Conservation (phyloP, 2,888 invertebrate genomes). For the Drosophila bunnanda region DNA sequence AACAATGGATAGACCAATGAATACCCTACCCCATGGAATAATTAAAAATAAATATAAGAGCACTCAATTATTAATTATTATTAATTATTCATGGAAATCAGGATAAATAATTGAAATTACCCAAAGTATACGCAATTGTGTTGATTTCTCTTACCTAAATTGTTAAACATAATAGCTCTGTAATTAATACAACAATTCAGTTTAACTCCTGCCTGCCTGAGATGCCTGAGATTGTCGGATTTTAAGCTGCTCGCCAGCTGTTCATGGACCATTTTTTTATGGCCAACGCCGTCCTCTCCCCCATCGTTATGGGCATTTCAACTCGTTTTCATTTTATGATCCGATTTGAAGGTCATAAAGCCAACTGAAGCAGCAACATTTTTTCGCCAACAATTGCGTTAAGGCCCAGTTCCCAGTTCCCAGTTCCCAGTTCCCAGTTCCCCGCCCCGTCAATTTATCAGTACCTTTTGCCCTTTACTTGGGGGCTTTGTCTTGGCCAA, state of each 20-base stretch:
- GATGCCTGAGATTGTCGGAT: not conserved
- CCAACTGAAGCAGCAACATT: constrained; percentile 21
- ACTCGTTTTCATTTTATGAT: constrained; percentile 41
- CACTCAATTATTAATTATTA: not conserved
- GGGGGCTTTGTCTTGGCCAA: constrained; percentile 35
- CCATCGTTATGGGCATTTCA: constrained; percentile 29
- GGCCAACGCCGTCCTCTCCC: constrained; percentile 8
- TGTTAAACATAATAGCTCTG: not conserved
- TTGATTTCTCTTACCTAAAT: not conserved
- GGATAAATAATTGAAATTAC: not conserved
- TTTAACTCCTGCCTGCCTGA: not conserved
- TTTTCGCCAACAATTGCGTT: constrained; percentile 29
- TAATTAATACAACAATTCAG: not conserved
- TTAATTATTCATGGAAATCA: not conserved
- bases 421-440: no score
- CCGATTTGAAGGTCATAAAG: constrained; percentile 40
- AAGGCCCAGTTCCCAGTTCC: constrained; percentile 11
- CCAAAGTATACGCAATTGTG: not conserved
- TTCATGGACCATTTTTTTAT: constrained; percentile 13
- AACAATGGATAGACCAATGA: not conserved
- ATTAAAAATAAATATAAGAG: not conserved
- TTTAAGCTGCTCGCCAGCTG: constrained; percentile 14
- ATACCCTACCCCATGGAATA: not conserved
- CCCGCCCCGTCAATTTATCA: not conserved
- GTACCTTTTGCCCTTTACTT: not conserved